These are phyloP conservation scores for Danio jaintianensis DNA, from an alignment of 2,797 vertebrate genomes.

Conservation along the genomic window DNA sequence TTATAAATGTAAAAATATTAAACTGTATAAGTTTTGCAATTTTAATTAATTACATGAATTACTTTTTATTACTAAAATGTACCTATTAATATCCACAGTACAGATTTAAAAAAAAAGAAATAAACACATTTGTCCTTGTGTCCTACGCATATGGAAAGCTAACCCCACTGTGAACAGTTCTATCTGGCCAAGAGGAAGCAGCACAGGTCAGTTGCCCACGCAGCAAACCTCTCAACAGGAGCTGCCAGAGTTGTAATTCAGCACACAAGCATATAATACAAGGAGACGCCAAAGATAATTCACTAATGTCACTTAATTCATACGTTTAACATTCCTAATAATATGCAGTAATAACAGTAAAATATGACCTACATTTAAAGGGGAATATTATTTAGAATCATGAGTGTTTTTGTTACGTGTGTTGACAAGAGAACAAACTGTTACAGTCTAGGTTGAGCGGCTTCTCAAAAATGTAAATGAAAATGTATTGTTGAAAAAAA, in stretches of 20 bases:
- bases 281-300: background rate
- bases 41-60: too few relatives aligned
- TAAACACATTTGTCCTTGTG: background rate
- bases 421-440: background rate
- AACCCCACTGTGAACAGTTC: background rate
- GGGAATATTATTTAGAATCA: slow-evolving; percentile 21
- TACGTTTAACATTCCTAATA: background rate
- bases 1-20: too few relatives aligned
- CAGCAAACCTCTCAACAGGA: slow-evolving; percentile 17
- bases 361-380: slow-evolving; percentile 27
- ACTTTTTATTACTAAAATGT: too few relatives aligned
- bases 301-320: background rate
- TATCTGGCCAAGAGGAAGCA: slow-evolving; percentile 1
- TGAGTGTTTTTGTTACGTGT: background rate
- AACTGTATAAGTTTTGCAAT: too few relatives aligned
- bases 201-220: slow-evolving; percentile 41
- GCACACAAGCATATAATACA: background rate
- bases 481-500: background rate
- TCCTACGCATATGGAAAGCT: background rate
- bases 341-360: slow-evolving; percentile 43
- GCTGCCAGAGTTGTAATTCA: background rate
- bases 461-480: background rate
- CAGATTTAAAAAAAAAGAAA: too few relatives aligned
- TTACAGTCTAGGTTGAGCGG: background rate
- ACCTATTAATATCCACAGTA: too few relatives aligned